Percentiles rank a stretch among this genome's conserved stretches.
phyloP scores from a whole-genome alignment of 2,888 invertebrate genomes.

The Caenorhabditis angaria region DNA sequence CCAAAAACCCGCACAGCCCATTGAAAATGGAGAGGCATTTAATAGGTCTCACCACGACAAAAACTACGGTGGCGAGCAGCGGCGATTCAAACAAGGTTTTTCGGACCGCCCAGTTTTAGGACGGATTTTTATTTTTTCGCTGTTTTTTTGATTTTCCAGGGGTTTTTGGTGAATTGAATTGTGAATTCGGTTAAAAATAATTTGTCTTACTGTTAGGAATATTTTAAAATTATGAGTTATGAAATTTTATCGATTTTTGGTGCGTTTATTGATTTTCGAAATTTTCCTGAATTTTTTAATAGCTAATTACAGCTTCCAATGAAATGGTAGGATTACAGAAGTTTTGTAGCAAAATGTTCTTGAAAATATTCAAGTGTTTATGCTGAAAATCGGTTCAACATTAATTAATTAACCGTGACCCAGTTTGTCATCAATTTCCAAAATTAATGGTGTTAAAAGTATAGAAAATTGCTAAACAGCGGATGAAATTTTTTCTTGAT shows the following conservation, averaged over 20 bases:
- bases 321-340: too few species aligned
- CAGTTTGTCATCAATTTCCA: too few species aligned
- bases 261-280: too few species aligned
- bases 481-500: too few species aligned
- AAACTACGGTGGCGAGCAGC: conserved; percentile 27
- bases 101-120: conserved; percentile 33
- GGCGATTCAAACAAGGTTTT: conserved; percentile 39
- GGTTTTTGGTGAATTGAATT: not conserved
- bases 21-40: conserved; percentile 14
- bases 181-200: not conserved
- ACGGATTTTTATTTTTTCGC: not conserved
- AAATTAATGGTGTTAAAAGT: too few species aligned
- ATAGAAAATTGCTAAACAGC: too few species aligned
- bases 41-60: conserved; percentile 28
- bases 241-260: too few species aligned
- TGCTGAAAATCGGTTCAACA: too few species aligned
- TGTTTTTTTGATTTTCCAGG: not conserved
- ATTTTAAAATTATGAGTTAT: not conserved
- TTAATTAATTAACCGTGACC: too few species aligned
- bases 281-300: not conserved
- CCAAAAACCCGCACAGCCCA: conserved; percentile 35
- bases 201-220: too few species aligned
- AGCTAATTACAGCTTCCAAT: not conserved
- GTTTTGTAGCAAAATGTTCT: too few species aligned
- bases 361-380: too few species aligned